These are phyloP conservation scores for Erpobdella octoculata DNA, from an alignment of 2,888 invertebrate species.

Conservation along the genomic window DNA sequence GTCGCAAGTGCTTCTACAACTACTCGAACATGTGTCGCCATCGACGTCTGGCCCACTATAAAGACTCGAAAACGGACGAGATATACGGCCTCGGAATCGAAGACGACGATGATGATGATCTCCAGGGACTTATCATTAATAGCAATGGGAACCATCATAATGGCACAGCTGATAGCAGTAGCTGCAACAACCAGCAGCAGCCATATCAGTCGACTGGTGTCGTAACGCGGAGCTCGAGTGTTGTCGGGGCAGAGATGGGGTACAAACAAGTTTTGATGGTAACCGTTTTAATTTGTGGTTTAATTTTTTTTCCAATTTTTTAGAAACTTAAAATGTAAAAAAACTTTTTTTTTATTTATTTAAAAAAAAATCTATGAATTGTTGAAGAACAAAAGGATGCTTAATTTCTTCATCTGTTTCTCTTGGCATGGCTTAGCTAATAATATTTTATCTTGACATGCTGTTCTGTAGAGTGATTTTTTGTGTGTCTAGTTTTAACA, in stretches of 20 bases:
- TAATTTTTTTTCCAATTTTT: too few relatives aligned
- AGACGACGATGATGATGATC: conserved; percentile 11
- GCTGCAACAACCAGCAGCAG: neutral
- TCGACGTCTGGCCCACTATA: conserved; percentile 48
- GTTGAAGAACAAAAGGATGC: too few relatives aligned
- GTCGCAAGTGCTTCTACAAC: conserved; percentile 51
- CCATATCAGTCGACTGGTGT: neutral
- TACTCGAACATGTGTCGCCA: conserved; percentile 53
- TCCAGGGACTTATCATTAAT: too few relatives aligned
- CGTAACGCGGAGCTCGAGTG: neutral
- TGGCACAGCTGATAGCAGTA: neutral
- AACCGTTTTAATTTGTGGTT: too few relatives aligned
- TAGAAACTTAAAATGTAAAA: too few relatives aligned
- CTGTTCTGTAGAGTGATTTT: too few relatives aligned
- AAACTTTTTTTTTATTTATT: too few relatives aligned
- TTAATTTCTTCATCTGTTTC: too few relatives aligned
- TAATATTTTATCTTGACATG: too few relatives aligned
- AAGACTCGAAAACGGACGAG: conserved; percentile 28
- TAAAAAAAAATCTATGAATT: too few relatives aligned
- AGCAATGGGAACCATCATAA: conserved; percentile 37
- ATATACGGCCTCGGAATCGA: conserved; percentile 12
- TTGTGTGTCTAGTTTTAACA: too few relatives aligned
- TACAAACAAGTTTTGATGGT: neutral
- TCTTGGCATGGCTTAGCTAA: too few relatives aligned
- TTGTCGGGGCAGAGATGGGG: neutral